A percentile compares a stretch with the other conserved stretches of the same genome.
Evolutionary conservation across 2,888 invertebrate genomes (phyloP).

Genomic region (Villa cingulata): DNA sequence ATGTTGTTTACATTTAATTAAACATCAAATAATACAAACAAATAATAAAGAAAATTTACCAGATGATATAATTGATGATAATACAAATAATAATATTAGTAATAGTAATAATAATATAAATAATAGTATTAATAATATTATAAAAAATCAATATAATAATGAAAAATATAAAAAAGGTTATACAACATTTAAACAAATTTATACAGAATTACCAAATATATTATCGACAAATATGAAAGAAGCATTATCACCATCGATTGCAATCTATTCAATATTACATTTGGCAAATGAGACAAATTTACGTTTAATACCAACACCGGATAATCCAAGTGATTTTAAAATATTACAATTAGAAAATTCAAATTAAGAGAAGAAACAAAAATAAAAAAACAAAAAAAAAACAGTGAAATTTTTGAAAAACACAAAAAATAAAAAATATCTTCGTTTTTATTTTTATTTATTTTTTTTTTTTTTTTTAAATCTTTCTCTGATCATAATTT

Average conservation of each 20-base stretch:
- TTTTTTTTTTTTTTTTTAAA: no score
- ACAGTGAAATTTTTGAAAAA: no score
- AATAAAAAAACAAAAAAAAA: no score
- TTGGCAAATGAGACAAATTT: conserved; percentile 68
- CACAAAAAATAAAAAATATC: no score
- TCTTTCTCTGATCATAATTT: no score
- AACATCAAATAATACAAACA: conserved; percentile 20
- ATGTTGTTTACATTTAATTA: conserved; percentile 56
- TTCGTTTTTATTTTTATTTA: no score
- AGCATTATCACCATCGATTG: conserved; percentile 62
- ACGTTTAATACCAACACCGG: conserved; percentile 37
- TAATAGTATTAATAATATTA: conserved; percentile 12
- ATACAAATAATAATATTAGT: conserved; percentile 4
- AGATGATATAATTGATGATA: background rate
- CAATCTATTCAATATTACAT: conserved; percentile 69
- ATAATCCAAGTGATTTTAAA: conserved; percentile 41
- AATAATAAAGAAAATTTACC: conserved; percentile 19
- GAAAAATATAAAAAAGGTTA: conserved; percentile 34
- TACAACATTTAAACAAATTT: conserved; percentile 44
- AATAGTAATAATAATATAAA: background rate
- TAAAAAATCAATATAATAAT: conserved; percentile 13
- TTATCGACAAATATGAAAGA: conserved; percentile 50
- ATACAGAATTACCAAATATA: conserved; percentile 42
- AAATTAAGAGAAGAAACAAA: background rate
- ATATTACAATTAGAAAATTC: conserved; percentile 24